Evolutionary conservation across 2,797 vertebrate genomes (phyloP).

Genomic region (Neostethus bicornis): DNA sequence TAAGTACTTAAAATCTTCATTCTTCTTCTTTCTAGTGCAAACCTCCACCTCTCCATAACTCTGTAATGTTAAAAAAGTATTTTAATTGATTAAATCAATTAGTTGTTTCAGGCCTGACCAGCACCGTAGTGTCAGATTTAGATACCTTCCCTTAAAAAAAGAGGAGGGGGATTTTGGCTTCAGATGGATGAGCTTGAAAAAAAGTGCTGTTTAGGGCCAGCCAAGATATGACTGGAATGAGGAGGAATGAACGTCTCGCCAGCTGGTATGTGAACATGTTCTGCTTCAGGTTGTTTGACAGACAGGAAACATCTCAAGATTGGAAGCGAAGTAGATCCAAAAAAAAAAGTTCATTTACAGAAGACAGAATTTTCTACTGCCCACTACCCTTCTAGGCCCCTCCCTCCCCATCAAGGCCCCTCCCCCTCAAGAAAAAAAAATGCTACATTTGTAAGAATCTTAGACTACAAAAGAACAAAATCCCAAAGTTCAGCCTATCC

Average conservation of each 20-base stretch:
- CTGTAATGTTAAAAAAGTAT: no score
- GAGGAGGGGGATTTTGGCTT: slow-evolving; percentile 1
- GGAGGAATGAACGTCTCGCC: slow-evolving; percentile 18
- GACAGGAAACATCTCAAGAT: neutral
- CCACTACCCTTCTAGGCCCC: no score
- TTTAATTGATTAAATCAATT: no score
- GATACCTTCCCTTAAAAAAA: no score
- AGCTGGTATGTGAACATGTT: slow-evolving; percentile 24
- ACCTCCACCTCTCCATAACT: no score
- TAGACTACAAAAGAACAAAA: neutral
- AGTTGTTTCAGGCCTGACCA: no score
- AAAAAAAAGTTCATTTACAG: neutral
- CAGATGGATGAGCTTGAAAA: slow-evolving; percentile 14
- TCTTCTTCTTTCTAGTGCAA: no score
- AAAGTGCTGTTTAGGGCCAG: slow-evolving; percentile 21
- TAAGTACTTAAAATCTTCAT: no score
- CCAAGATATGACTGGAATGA: slow-evolving; percentile 13
- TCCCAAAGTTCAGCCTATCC: neutral
- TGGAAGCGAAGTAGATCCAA: neutral
- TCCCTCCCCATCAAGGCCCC: no score
- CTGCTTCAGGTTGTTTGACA: slow-evolving; percentile 11
- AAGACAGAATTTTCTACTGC: no score
- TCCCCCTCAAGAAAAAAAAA: neutral
- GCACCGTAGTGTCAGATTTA: no score
- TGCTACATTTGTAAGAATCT: neutral